A percentile compares a stretch with the other conserved stretches of the same genome.
Conservation (phyloP, 2,888 invertebrate species). For the Koerneria pararmatus region DNA sequence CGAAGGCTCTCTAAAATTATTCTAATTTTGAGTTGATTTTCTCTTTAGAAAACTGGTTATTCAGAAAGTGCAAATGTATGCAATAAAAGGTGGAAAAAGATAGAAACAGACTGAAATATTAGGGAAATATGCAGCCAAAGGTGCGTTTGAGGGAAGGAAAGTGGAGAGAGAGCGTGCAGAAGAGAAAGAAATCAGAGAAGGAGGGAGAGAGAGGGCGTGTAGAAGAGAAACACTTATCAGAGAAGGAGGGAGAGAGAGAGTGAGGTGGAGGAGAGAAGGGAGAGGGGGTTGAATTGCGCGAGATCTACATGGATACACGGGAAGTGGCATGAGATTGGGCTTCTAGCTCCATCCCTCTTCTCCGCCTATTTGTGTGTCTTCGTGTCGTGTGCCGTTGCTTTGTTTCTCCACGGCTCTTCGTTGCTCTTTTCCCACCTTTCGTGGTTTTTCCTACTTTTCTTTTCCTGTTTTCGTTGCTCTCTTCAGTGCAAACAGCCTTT, state of each 20-base stretch:
- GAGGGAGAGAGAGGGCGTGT: not conserved
- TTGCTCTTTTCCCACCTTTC: too few relatives aligned
- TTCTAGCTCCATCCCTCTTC: not conserved
- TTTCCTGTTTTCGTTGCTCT: too few relatives aligned
- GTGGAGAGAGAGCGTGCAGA: not conserved
- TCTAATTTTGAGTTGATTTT: too few relatives aligned
- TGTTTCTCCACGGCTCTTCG: too few relatives aligned
- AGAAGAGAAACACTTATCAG: conserved; percentile 2
- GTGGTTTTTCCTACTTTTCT: too few relatives aligned
- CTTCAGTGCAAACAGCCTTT: too few relatives aligned
- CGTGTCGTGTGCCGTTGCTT: too few relatives aligned
- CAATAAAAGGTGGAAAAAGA: not conserved
- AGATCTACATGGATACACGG: not conserved
- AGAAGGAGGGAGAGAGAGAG: conserved; percentile 1
- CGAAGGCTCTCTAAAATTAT: too few relatives aligned
- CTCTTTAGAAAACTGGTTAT: too few relatives aligned
- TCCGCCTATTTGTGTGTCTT: not conserved
- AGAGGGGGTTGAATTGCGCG: not conserved
- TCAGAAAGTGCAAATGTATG: conserved; percentile 9
- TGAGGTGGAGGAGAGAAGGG: not conserved
- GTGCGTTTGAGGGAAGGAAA: not conserved
- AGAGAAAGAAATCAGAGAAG: not conserved
- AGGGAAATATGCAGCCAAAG: too few relatives aligned
- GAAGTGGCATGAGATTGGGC: not conserved
- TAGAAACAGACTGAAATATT: too few relatives aligned